Evolutionary conservation across 2,797 vertebrate genomes (phyloP), one percentile per base, ranked within the genome.

Genomic region (Buphagus erythrorhynchus): DNA sequence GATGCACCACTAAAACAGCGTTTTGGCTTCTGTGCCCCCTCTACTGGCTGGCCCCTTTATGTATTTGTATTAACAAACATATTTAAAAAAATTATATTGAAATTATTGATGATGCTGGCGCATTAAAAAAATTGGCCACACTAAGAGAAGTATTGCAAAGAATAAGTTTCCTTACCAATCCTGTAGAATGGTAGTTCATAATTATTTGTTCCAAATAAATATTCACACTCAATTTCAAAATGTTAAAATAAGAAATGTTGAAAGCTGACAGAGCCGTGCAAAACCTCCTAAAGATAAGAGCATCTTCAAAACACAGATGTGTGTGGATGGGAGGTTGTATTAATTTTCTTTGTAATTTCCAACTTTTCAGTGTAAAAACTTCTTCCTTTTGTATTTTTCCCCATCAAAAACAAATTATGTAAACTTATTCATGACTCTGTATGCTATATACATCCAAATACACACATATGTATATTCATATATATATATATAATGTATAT

Each of bases 1-100:
- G 2, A 67, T 36, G 51, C 3, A 14, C 28, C 65, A 36, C 22
- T 42, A 46, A 86, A 66, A 9, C 31, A 45, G 13, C 1, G 2
- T 73, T 90, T 90, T 84, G 72, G 49, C 74, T 92, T 91, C 71
- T 78, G 55, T 93, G 69, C 95, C 78, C 94, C 94, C 95, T 96
- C 96, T 97, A n/a, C 95, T 86, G 95, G 94, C 68, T 91, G 52
- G 24, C 73, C 40, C 43, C 40, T 62, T 91, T 25, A 35, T 9
- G 26, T 22, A 35, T 55, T 38, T 29, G 11, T 17, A 35, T 40
- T 58, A 58, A 62, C 13, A 72, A 80, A 83, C 9, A 7, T 29
- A 42, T 36, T 88, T 55, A 10, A 58, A 83, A 90, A 49, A 14
- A 11, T 49, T 42, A 7, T 19, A 5, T 28, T 58, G 46, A 59